Evolutionary conservation across 2,888 invertebrate species (phyloP).

Genomic region (Gnatocerus cornutus): DNA sequence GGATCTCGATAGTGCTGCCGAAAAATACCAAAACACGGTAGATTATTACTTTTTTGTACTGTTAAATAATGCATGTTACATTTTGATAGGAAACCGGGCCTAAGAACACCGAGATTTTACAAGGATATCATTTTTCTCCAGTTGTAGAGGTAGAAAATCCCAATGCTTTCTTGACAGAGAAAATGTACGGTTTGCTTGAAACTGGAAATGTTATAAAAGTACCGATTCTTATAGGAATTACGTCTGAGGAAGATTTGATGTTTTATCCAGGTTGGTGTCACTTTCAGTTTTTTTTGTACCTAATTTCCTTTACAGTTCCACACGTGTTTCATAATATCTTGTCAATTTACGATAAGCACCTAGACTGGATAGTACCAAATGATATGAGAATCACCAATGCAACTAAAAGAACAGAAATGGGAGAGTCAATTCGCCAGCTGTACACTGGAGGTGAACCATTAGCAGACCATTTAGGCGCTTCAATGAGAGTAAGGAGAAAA

Average conservation of each 20-base stretch:
- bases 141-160: constrained; percentile 22
- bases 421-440: constrained; percentile 4
- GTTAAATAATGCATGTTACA: no score
- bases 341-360: neutral
- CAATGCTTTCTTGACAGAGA: constrained; percentile 54
- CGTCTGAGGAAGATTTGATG: constrained; percentile 52
- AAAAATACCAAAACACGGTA: neutral
- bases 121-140: no score
- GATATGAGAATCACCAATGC: constrained; percentile 8
- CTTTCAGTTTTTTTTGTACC: no score
- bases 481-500: constrained; percentile 13
- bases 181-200: constrained; percentile 52
- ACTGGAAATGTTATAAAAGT: constrained; percentile 53
- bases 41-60: no score
- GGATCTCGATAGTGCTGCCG: constrained; percentile 32
- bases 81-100: no score
- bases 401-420: neutral
- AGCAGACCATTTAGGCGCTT: constrained; percentile 11
- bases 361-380: constrained; percentile 23
- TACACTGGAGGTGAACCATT: constrained; percentile 24
- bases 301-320: neutral
- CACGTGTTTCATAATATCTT: neutral
- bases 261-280: neutral
- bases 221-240: constrained; percentile 58
- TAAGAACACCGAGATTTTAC: no score